A percentile compares a stretch with the other conserved stretches of the same genome.
Evolutionary conservation across 2,113 vertebrate genomes (phyloP).

Genomic region (Bos taurus): ARS-UCD2.0 NC_037332.1:80688501-80689000

Average conservation of each 20-base stretch:
- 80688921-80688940: not conserved
- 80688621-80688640: not conserved
- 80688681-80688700: not conserved
- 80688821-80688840: not conserved
- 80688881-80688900: not conserved
- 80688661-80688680: not conserved
- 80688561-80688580: not conserved
- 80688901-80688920: not conserved
- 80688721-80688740: not conserved
- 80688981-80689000: not conserved
- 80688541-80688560: not conserved
- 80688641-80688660: not conserved
- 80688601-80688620: not conserved
- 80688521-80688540: not conserved
- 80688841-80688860: not conserved
- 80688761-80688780: not conserved
- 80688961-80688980: not conserved
- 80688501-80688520: not conserved
- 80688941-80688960: not conserved
- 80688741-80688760: not conserved
- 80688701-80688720: not conserved
- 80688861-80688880: not conserved
- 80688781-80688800: not conserved
- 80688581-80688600: not conserved
- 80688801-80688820: not conserved